A percentile compares a stretch with the other conserved stretches of the same genome.
Evolutionary conservation across 1,140 invertebrate genomes (phyloP).

Genomic region (Fopius arisanus): DNA sequence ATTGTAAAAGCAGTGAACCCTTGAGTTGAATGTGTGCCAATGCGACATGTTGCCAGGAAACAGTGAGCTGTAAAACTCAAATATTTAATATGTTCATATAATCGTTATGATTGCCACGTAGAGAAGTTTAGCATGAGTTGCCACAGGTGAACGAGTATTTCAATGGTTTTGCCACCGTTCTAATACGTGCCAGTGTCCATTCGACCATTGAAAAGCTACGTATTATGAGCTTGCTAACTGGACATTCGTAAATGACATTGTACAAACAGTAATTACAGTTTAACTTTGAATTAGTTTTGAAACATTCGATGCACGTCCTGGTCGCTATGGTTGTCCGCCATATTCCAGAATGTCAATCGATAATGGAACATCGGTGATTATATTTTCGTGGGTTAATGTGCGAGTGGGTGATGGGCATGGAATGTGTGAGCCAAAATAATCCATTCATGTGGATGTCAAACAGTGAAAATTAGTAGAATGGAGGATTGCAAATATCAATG

Average conservation of each 20-base stretch:
- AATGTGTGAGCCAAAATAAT: too few species aligned
- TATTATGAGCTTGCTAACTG: background rate
- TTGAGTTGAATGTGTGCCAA: too few species aligned
- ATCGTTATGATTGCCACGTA: background rate
- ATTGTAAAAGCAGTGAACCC: too few species aligned
- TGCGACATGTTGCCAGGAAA: too few species aligned
- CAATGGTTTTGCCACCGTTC: background rate
- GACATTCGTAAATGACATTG: slow-evolving; percentile 25
- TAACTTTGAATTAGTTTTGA: slow-evolving; percentile 29
- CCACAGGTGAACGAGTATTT: background rate
- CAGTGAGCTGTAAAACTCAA: background rate
- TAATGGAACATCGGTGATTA: background rate
- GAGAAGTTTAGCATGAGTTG: background rate
- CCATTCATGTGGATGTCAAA: too few species aligned
- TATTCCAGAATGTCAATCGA: slow-evolving; percentile 12
- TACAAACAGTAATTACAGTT: slow-evolving; percentile 22
- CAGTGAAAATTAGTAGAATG: too few species aligned
- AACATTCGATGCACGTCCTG: slow-evolving; percentile 21
- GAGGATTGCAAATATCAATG: too few species aligned
- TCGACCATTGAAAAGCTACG: background rate
- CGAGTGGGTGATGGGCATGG: background rate
- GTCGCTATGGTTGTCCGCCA: background rate
- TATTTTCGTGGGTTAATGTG: background rate
- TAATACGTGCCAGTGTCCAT: background rate
- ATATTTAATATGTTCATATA: background rate